Conservation (phyloP, 2,888 invertebrate genomes). For the Sphinx pinastri region DNA sequence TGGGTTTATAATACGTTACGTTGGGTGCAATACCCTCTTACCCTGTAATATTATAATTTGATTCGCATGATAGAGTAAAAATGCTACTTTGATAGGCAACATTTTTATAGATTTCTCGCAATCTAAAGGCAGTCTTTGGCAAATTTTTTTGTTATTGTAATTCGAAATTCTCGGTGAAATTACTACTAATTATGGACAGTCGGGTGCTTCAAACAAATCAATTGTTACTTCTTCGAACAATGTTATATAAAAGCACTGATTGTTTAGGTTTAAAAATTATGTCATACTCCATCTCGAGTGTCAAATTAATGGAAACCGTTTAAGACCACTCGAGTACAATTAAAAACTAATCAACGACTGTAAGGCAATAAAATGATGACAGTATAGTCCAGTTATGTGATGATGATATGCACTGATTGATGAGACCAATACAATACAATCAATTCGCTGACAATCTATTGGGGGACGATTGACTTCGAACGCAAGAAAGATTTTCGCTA, state of each 20-base stretch:
- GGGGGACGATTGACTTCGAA: slow-evolving; percentile 32
- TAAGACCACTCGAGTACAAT: slow-evolving; percentile 42
- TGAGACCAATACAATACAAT: slow-evolving; percentile 59
- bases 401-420: slow-evolving; percentile 61
- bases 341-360: slow-evolving; percentile 50
- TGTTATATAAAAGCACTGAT: neutral
- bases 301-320: slow-evolving; percentile 17
- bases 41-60: no score
- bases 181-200: no score
- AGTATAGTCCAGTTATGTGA: slow-evolving; percentile 51
- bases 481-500: neutral
- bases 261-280: neutral
- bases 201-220: no score
- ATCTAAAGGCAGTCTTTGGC: no score
- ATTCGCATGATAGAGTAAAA: no score
- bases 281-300: neutral
- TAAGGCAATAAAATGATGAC: slow-evolving; percentile 58
- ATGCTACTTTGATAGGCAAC: no score
- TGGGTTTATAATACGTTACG: no score
- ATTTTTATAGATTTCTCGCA: no score
- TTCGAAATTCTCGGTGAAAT: no score
- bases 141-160: no score
- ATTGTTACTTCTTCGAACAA: neutral
- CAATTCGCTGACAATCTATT: slow-evolving; percentile 56
- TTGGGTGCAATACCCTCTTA: no score